Base-by-base conservation (phyloP, 2,113 vertebrate genomes). In the Lucifuga dentata region DNA sequence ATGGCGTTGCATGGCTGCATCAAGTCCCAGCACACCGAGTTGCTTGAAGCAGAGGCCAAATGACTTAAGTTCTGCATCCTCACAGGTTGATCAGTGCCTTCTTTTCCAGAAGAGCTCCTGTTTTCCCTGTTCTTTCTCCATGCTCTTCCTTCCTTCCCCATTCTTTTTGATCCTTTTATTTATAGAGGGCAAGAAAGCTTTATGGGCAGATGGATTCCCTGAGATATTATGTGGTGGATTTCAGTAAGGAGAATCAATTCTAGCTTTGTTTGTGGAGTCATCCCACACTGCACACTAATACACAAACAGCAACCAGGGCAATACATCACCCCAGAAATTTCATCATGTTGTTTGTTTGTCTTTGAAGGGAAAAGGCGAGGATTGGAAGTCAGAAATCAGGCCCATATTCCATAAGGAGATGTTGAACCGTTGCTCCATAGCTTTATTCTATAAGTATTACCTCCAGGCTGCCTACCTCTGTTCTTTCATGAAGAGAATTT, bases 171-270 rank as follows among this genome's bases (percentile, higher is more conserved):
- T 29, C 26, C 26, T 9, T 53, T 53, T 53, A 32, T 49, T 49
- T 9, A 17, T 32, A 15, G 11, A 63, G 62, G 52, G 40, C 21
- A 9, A n/a, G 49, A 57, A 23, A 57, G 62, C 50, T 78, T 59
- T 63, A 43, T 8, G 48, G 67, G 63, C 41, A 33, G 72, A 75
- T 35, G 63, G 71, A 81, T 81, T 49, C 64, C 61, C 41, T 76
- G 46, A 48, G 64, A 73, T 81, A 73, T 68, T 71, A 82, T 68
- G 51, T 64, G 49, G 50, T 50, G 65, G 68, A 83, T 89, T 87
- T 83, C 83, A 86, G 79, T 83, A 89, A 79, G 63, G 63, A 65
- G 72, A 79, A 87, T 77, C 73, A 76, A 83, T 73, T 63, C 59
- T 12, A 59, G 65, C 33, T 70, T 76, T 82, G 76, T 84, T 87